Base-by-base conservation (phyloP, 2,888 invertebrate genomes). In the Drosophila melanosoma region DNA sequence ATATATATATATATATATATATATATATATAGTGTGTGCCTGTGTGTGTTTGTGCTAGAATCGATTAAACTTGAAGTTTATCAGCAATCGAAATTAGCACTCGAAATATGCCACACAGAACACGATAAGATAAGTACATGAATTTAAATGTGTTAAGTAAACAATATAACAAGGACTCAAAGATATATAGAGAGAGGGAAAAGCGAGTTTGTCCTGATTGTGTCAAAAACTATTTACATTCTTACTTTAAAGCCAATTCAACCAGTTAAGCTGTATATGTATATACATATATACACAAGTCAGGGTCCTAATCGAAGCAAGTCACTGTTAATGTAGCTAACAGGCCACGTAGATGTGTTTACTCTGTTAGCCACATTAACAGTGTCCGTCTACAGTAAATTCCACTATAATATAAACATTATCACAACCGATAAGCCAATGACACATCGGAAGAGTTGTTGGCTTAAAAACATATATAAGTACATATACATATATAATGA, bases 351-450 rank as follows among this genome's bases (percentile, higher is more conserved):
- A 29, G 29, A 29, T 29, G 29, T 42, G 3, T 42, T 42, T 12
- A 12, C 12, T 20, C 12, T 42, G 42, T 17, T 17, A 36, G 36
- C 42, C 3, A 45, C 15, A 23, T 15, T 20, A 45, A 45, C 20
- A 45, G 45, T 45, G 20, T 1, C 15, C 4, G 20, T 7, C 45
- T 15, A 45, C 8, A 15, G 38, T 49, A 42, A 69, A 62, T 67
- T 74, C n/a, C 32, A 57, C 52, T 63, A 59, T 35, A 65, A 79
- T 68, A 56, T 68, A 88, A 67, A 49, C 69, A 65, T 69, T 87
- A 84, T 84, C 84, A 84, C 84, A 84, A 84, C 85, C 88, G 68
- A 76, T 45, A 53, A 63, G 81, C 53, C 79, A 51, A 71, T 79
- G 61, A 59, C 45, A 23, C 57, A 57, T 48, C 36, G 64, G 52